A percentile compares a stretch with the other conserved stretches of the same genome.
Evolutionary conservation across 1,140 invertebrate species (phyloP).

Genomic region (Dysdera silvatica): DNA sequence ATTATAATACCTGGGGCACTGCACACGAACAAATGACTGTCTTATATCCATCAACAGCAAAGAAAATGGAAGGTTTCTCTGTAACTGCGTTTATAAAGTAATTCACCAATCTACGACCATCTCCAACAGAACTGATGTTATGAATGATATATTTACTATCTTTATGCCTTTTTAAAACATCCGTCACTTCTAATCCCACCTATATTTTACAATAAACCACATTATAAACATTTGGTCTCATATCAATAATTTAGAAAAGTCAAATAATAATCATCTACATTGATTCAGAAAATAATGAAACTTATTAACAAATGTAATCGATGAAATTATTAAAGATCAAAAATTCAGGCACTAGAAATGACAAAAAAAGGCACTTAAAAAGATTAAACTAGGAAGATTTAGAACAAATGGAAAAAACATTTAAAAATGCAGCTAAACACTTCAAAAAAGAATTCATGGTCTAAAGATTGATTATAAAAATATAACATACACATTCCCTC

Average conservation of each 20-base stretch:
- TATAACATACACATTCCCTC: no score
- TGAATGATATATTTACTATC: constrained; percentile 12
- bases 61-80: constrained; percentile 13
- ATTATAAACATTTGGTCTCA: neutral
- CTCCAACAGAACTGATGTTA: constrained; percentile 5
- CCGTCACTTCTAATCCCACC: constrained; percentile 6
- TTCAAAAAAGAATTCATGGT: no score
- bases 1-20: constrained; percentile 16
- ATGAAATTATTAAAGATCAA: no score
- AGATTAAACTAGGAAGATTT: no score
- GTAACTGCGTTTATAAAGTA: constrained; percentile 7
- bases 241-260: neutral
- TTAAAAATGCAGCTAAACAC: no score
- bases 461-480: no score
- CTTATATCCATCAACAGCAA: constrained; percentile 15
- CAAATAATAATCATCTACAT: no score
- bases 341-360: no score
- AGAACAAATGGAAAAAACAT: no score
- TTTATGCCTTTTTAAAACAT: neutral
- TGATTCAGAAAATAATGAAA: no score
- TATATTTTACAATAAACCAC: neutral
- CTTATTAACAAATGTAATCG: no score
- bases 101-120: constrained; percentile 21
- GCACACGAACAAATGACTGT: constrained; percentile 12
- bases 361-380: no score